Conservation (phyloP, 2,888 invertebrate species). For the Sarcophaga variegata region DNA sequence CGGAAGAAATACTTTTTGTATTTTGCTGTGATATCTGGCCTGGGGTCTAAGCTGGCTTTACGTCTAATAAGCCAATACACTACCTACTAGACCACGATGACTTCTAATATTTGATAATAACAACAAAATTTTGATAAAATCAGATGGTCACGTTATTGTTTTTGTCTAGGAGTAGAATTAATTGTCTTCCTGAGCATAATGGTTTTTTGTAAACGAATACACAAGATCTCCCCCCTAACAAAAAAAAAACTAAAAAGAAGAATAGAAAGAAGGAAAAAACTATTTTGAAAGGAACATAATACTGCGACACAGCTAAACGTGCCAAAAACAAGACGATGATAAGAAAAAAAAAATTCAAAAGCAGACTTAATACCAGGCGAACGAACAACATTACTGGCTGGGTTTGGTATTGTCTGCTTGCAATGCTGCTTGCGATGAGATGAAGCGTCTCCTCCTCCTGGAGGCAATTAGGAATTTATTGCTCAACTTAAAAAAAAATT, state of each 20-base stretch:
- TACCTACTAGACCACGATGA: too few relatives aligned
- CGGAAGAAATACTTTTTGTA: too few relatives aligned
- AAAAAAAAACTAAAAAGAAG: neutral
- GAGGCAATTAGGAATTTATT: slow-evolving; percentile 70
- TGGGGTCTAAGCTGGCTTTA: too few relatives aligned
- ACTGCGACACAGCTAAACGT: slow-evolving; percentile 65
- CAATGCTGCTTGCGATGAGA: slow-evolving; percentile 45
- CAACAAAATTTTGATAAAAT: neutral
- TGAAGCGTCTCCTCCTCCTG: slow-evolving; percentile 57
- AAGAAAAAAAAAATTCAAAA: neutral
- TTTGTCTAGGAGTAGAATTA: slow-evolving; percentile 41
- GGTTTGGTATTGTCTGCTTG: slow-evolving; percentile 33
- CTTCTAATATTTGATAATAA: too few relatives aligned
- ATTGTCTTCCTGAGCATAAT: slow-evolving; percentile 48
- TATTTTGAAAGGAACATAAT: slow-evolving; percentile 63
- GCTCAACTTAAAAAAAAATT: slow-evolving; percentile 66
- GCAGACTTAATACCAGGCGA: neutral
- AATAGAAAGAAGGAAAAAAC: slow-evolving; percentile 24
- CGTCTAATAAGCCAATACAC: too few relatives aligned
- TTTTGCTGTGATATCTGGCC: too few relatives aligned
- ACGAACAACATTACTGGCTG: slow-evolving; percentile 19
- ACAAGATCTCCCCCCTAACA: neutral
- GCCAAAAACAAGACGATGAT: slow-evolving; percentile 62
- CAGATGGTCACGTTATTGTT: slow-evolving; percentile 31
- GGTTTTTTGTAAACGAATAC: slow-evolving; percentile 16